phyloP scores from a whole-genome alignment of 1,140 invertebrate species.

The Pentalonia nigronervosa region DNA sequence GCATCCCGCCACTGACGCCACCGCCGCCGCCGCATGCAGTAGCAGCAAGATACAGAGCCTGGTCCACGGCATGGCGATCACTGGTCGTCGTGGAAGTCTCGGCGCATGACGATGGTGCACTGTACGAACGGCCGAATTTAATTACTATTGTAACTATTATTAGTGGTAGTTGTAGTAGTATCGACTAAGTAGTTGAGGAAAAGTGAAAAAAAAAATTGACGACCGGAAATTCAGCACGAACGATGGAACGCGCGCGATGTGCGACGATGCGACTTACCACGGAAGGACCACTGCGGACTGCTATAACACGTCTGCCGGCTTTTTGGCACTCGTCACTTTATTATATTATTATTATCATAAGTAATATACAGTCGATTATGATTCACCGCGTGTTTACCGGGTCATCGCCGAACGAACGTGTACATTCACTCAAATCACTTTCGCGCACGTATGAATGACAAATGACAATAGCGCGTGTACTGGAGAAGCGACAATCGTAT shows the following conservation, averaged over 20 bases:
- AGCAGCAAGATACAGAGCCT: background rate
- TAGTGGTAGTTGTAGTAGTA: background rate
- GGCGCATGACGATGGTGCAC: background rate
- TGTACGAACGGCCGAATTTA: background rate
- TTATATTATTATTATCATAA: background rate
- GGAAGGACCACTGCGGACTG: background rate
- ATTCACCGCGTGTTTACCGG: slow-evolving; percentile 17
- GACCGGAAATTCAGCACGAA: background rate
- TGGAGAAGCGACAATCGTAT: slow-evolving; percentile 19
- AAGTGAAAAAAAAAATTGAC: too few relatives aligned
- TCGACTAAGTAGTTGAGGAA: background rate
- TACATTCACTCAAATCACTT: slow-evolving; percentile 24
- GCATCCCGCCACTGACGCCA: background rate
- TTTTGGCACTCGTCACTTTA: background rate
- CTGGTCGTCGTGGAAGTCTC: background rate
- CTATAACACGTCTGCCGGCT: background rate
- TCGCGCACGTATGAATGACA: background rate
- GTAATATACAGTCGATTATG: background rate
- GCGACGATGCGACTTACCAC: background rate
- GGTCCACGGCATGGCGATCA: background rate
- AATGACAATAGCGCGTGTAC: background rate
- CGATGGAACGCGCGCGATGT: background rate
- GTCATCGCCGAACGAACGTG: background rate
- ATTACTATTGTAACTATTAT: background rate
- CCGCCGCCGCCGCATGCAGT: background rate